Evolutionary conservation across 2,888 invertebrate genomes (phyloP).

Genomic region (Octodonta nipae): DNA sequence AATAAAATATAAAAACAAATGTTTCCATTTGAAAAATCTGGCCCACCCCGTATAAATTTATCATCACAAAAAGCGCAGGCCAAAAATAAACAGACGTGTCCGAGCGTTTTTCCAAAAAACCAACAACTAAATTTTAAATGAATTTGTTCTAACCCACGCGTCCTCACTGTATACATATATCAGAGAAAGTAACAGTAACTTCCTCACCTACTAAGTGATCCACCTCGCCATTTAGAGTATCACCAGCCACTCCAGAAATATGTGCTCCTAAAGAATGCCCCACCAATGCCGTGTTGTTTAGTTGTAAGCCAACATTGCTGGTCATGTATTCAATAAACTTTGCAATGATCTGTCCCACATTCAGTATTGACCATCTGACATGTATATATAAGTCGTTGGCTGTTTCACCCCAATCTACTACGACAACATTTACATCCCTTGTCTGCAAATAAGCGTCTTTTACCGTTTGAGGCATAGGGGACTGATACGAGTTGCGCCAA

Average conservation of each 20-base stretch:
- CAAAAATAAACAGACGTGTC: no score
- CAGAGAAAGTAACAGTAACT: no score
- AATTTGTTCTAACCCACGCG: no score
- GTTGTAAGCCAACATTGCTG: constrained; percentile 5
- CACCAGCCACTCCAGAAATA: constrained; percentile 23
- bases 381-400: constrained; percentile 6
- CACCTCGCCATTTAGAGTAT: constrained; percentile 7
- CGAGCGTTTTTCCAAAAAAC: no score
- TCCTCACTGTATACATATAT: no score
- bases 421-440: constrained; percentile 24
- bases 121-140: no score
- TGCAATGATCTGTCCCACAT: constrained; percentile 10
- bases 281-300: constrained; percentile 9
- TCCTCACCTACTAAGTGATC: constrained; percentile 8
- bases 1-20: no score
- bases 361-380: not conserved
- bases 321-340: constrained; percentile 9
- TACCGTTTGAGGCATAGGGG: constrained; percentile 16
- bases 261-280: constrained; percentile 25
- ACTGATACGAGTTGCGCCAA: constrained; percentile 19
- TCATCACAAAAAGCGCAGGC: no score
- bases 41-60: no score
- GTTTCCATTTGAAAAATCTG: no score
- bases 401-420: constrained; percentile 25
- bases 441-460: constrained; percentile 17